Evolutionary conservation across 1,140 invertebrate species (phyloP).

Genomic region (Nasonia vitripennis): DNA sequence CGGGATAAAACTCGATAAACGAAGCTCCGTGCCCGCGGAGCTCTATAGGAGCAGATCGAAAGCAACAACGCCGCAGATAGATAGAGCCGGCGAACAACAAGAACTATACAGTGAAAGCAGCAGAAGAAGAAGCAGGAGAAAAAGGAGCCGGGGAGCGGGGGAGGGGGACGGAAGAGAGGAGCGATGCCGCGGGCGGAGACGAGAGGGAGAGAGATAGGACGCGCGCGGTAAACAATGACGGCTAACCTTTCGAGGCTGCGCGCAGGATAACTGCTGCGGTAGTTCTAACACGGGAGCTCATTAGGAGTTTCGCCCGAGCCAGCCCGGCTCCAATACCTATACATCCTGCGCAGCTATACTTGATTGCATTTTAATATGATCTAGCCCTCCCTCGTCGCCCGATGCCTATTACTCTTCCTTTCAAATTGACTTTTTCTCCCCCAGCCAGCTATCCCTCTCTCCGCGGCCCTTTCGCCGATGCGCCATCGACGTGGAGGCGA

Average conservation of each 20-base stretch:
- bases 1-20: slow-evolving; percentile 51
- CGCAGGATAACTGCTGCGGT: slow-evolving; percentile 55
- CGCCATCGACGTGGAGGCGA: too few species aligned
- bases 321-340: slow-evolving; percentile 56
- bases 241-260: slow-evolving; percentile 57
- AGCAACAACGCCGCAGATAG: slow-evolving; percentile 21
- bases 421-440: slow-evolving; percentile 11
- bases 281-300: slow-evolving; percentile 70
- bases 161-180: not conserved
- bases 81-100: slow-evolving; percentile 25
- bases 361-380: slow-evolving; percentile 72
- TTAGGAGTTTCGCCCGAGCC: slow-evolving; percentile 69
- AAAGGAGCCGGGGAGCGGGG: not conserved
- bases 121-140: slow-evolving; percentile 11
- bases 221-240: slow-evolving; percentile 68
- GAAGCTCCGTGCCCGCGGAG: not conserved
- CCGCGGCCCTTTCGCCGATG: not conserved
- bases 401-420: slow-evolving; percentile 53
- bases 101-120: not conserved
- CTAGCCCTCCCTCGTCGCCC: not conserved
- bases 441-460: not conserved
- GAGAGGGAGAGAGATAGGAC: slow-evolving; percentile 50
- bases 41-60: not conserved
- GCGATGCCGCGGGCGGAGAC: slow-evolving; percentile 7
- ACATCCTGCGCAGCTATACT: slow-evolving; percentile 55